A percentile compares a stretch with the other conserved stretches of the same genome.
phyloP scores from a whole-genome alignment of 2,888 invertebrate species.

The Rotaria sp. region DNA sequence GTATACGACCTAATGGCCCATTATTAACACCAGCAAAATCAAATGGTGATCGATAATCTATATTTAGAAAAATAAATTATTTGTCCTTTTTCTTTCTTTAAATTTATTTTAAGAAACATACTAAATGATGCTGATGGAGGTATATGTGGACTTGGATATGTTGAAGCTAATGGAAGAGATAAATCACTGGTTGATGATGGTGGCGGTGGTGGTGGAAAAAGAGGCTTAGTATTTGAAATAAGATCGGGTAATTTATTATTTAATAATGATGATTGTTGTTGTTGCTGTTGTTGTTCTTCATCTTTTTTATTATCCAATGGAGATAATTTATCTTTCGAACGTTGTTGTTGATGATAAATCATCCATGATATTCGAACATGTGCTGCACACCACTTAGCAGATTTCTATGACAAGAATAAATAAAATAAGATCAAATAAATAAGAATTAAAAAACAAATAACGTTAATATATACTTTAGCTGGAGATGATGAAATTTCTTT shows the following conservation, averaged over 20 bases:
- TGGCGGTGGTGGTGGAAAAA: background rate
- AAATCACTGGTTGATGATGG: background rate
- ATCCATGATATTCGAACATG: constrained; percentile 30
- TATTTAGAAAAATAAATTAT: background rate
- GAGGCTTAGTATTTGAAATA: background rate
- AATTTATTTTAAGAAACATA: background rate
- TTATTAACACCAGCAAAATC: background rate
- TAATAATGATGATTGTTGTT: background rate
- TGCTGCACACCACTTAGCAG: constrained; percentile 30
- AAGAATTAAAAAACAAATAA: background rate
- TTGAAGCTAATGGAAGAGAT: background rate
- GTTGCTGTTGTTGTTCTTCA: background rate
- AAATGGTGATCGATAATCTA: constrained; percentile 19
- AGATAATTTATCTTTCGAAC: constrained; percentile 6
- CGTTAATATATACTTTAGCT: background rate
- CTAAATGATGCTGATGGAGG: background rate
- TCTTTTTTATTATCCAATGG: constrained; percentile 6
- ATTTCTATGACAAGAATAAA: background rate
- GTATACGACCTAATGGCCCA: background rate
- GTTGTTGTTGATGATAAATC: constrained; percentile 31
- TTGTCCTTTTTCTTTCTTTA: background rate
- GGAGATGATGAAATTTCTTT: background rate
- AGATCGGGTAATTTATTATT: background rate
- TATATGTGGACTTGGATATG: background rate
- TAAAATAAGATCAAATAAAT: background rate